These are phyloP conservation scores for Acrobasis consociella DNA, from an alignment of 2,888 invertebrate species.

Conservation along the genomic window DNA sequence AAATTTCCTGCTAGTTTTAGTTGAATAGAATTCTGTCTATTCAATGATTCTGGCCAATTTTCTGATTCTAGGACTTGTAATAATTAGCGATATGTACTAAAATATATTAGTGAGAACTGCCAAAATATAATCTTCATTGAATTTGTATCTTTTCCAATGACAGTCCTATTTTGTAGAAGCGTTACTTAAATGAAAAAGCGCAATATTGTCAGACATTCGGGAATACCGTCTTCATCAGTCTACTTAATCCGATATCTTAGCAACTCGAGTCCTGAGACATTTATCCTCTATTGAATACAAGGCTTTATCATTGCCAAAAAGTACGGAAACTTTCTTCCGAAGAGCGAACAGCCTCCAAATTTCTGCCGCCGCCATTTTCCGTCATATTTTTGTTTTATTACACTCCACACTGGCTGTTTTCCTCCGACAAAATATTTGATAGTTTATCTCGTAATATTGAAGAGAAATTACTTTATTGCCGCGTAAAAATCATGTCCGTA, in stretches of 20 bases:
- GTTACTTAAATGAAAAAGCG: constrained; percentile 2
- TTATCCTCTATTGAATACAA: constrained; percentile 6
- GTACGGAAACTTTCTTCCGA: constrained; percentile 65
- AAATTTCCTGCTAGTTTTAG: no score
- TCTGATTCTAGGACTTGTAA: no score
- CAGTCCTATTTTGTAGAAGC: no score
- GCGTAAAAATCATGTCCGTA: not conserved
- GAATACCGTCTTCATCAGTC: not conserved
- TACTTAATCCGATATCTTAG: not conserved
- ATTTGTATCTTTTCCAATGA: no score
- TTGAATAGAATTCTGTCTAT: no score
- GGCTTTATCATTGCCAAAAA: constrained; percentile 51
- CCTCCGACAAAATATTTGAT: constrained; percentile 67
- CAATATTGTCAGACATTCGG: not conserved
- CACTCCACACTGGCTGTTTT: constrained; percentile 62
- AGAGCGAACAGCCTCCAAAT: constrained; percentile 82
- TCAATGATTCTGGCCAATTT: no score
- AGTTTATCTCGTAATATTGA: constrained; percentile 84
- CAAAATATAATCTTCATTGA: no score
- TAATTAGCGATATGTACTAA: no score
- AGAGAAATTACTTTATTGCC: constrained; percentile 19
- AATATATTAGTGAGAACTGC: no score
- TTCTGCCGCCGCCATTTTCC: constrained; percentile 80
- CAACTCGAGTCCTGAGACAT: not conserved
- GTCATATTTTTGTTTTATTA: constrained; percentile 41